Base-by-base conservation (phyloP, 2,888 invertebrate species). In the Drosophila prostipennis region DNA sequence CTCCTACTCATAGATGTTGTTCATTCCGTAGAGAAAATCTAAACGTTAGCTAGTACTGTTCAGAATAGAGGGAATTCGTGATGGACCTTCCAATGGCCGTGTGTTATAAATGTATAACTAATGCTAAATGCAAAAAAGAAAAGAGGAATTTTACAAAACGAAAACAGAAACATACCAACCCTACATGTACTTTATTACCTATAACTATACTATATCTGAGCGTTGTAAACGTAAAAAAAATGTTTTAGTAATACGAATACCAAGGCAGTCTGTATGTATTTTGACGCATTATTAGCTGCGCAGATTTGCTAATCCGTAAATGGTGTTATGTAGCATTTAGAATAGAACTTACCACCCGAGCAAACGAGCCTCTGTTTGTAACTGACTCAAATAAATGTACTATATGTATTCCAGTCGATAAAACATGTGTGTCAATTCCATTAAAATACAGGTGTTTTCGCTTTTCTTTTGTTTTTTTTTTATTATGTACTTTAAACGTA, bases 301-400 rank as follows among this genome's bases (percentile, higher is more conserved):
- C 81, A 84, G 82, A 72, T 79, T 75, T 67, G 75, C 79, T 70
- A 68, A 71, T 70, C 80, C 78, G 72, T 74, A 74, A 67, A 71
- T 64, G 81, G 76, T 68, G 74, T 83, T 86, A 77, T 72, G 77
- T 87, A 82, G 87, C 82, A 87, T 82, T 85, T 84, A 75, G 78
- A 75, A 71, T 77, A 81, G 79, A 72, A 71, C 70, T 32, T 64
- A 81, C 81, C 81, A 77, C 79, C 85, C 75, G 58, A 67, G 46
- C 54, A 32, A 54, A 63, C 51, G 48, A 72, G 26, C 64, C 69
- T 58, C 57, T 78, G 79, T 81, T 84, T 72, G 80, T 72, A 84
- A 69, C 74, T 71, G 79, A 77, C 72, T 84, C 75, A 72, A 81
- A 87, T 72, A 71, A 72, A 72, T 61, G 61, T 63, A 48, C 61